Conservation (phyloP, 2,888 invertebrate species). For the Argyresthia goedartella region DNA sequence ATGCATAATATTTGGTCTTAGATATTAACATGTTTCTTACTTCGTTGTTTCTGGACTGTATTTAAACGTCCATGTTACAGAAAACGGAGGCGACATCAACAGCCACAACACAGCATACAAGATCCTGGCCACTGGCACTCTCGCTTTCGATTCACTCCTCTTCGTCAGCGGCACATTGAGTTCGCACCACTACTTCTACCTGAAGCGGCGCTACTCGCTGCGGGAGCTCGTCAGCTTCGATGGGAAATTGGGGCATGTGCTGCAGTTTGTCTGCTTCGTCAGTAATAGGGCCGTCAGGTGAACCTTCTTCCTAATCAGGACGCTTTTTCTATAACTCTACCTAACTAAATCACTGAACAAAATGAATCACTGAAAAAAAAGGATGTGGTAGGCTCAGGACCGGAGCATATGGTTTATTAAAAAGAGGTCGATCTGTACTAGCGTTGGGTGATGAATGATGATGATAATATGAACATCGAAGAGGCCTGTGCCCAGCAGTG, state of each 20-base stretch:
- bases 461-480: no score
- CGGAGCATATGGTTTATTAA: no score
- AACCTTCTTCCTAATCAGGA: slow-evolving; percentile 8
- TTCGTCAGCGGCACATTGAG: slow-evolving; percentile 74
- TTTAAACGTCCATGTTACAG: slow-evolving; percentile 33
- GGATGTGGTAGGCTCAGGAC: no score
- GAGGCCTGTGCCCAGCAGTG: no score
- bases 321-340: no score
- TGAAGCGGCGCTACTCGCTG: slow-evolving; percentile 56
- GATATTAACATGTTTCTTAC: no score
- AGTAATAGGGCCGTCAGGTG: slow-evolving; percentile 71
- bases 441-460: no score
- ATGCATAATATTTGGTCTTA: background rate
- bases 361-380: no score
- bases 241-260: slow-evolving; percentile 54
- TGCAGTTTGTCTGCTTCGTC: slow-evolving; percentile 64
- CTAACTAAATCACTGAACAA: no score
- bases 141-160: slow-evolving; percentile 74
- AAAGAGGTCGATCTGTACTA: no score
- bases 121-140: slow-evolving; percentile 64
- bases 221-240: slow-evolving; percentile 55
- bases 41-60: no score
- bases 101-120: slow-evolving; percentile 55
- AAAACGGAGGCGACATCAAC: slow-evolving; percentile 48
- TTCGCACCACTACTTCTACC: slow-evolving; percentile 72